Percentiles rank a stretch among this genome's conserved stretches.
These are phyloP conservation scores for Vollenhovia emeryi DNA, from an alignment of 1,140 invertebrate genomes.

Conservation along the genomic window DNA sequence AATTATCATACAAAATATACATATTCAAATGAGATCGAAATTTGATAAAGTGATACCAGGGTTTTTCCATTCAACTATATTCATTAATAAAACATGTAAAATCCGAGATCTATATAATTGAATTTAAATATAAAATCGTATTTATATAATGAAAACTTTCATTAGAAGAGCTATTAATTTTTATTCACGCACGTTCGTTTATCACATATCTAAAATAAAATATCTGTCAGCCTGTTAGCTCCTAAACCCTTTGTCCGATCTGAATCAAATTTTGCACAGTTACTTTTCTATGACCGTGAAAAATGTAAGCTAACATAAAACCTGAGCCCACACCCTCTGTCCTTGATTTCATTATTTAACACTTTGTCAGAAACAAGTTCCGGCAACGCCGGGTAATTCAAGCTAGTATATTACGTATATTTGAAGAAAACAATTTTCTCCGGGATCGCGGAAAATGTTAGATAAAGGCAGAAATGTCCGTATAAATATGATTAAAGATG, in stretches of 20 bases:
- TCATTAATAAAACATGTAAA: background rate
- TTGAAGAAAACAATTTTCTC: conserved; percentile 4
- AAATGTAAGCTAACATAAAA: no score
- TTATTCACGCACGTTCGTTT: background rate
- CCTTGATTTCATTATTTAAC: no score
- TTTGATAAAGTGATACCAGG: background rate
- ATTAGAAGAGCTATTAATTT: conserved; percentile 15
- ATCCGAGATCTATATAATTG: background rate
- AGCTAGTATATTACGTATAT: background rate
- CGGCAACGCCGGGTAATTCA: no score
- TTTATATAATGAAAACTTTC: background rate
- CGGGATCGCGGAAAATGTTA: conserved; percentile 15
- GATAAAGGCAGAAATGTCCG: conserved; percentile 36
- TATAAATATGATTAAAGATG: conserved; percentile 70
- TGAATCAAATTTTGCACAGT: no score
- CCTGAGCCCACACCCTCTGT: no score
- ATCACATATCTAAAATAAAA: no score
- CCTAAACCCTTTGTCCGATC: no score
- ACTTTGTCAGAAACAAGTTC: no score
- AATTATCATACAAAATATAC: background rate
- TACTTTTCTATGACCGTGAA: no score
- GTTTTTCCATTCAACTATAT: background rate
- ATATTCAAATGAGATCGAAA: background rate
- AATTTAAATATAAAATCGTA: conserved; percentile 9
- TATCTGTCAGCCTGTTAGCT: no score